Conservation (phyloP, 1,140 invertebrate species). For the Cecropterus lyciades region DNA sequence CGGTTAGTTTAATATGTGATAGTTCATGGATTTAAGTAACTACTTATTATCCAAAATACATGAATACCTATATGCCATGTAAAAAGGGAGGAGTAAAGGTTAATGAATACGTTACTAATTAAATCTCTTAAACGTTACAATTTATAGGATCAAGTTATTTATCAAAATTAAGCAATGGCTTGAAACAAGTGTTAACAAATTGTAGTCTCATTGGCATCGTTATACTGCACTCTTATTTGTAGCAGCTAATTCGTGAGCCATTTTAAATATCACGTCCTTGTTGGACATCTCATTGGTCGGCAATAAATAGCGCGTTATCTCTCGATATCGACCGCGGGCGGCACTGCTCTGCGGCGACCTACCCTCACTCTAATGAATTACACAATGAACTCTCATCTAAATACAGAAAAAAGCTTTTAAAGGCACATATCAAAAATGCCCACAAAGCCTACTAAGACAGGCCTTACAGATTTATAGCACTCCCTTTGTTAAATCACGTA, state of each 20-base stretch:
- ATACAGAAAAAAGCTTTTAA: slow-evolving; percentile 85
- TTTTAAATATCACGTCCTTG: slow-evolving; percentile 73
- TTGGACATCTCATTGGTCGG: slow-evolving; percentile 72
- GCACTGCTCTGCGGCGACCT: slow-evolving; percentile 69
- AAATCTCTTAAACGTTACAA: too few relatives aligned
- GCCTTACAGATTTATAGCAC: slow-evolving; percentile 78
- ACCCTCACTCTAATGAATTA: slow-evolving; percentile 82
- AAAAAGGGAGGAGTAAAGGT: too few relatives aligned
- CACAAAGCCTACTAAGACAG: slow-evolving; percentile 83
- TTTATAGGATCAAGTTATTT: background rate
- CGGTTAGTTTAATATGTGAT: too few relatives aligned
- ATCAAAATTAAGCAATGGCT: slow-evolving; percentile 4
- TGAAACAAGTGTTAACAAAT: slow-evolving; percentile 15
- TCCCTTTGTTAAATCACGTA: slow-evolving; percentile 83
- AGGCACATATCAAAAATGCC: slow-evolving; percentile 84
- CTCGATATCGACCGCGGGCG: slow-evolving; percentile 75
- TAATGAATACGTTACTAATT: background rate
- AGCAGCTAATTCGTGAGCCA: slow-evolving; percentile 66
- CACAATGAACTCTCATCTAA: slow-evolving; percentile 84
- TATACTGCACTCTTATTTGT: slow-evolving; percentile 57
- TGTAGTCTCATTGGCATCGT: slow-evolving; percentile 21
- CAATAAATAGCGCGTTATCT: slow-evolving; percentile 80
- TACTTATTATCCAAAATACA: too few relatives aligned
- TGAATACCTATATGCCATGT: too few relatives aligned
- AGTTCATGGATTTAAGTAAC: too few relatives aligned